Evolutionary conservation across 2,113 vertebrate species (phyloP).

Genomic region (Melanerpes aurifrons): DNA sequence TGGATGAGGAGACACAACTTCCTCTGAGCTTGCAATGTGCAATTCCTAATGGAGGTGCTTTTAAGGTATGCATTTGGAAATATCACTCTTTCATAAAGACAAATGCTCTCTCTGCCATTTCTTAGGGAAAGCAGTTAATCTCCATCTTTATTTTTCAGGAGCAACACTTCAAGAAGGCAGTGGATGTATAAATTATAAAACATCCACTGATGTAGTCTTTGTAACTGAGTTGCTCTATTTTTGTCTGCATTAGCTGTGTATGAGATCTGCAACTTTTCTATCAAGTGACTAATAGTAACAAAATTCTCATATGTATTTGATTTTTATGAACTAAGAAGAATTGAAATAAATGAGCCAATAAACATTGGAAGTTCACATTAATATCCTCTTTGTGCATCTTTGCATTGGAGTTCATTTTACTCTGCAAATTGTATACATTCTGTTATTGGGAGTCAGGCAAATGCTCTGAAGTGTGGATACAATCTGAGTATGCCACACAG

Average conservation of each 20-base stretch:
- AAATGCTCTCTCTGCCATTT: neutral
- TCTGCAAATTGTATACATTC: neutral
- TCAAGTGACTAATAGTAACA: neutral
- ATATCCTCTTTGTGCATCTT: neutral
- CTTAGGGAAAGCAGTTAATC: neutral
- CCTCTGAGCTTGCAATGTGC: neutral
- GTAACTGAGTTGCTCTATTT: neutral
- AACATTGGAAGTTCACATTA: neutral
- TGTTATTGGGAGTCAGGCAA: neutral
- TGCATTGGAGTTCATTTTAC: accelerated
- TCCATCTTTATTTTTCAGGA: neutral
- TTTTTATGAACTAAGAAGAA: neutral
- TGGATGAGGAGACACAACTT: neutral
- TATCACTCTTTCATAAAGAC: neutral
- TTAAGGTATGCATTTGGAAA: neutral
- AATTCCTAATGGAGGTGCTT: neutral
- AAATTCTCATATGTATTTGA: neutral
- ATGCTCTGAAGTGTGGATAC: neutral
- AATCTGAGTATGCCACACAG: neutral
- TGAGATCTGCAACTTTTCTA: neutral
- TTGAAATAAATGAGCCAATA: neutral
- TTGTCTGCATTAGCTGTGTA: neutral
- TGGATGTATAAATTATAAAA: neutral
- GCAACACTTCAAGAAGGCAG: neutral
- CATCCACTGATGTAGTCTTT: neutral